A percentile compares a stretch with the other conserved stretches of the same genome.
phyloP scores from a whole-genome alignment of 35 echinoderm and acorn worm species.

The Stichopus chloronotus region DNA sequence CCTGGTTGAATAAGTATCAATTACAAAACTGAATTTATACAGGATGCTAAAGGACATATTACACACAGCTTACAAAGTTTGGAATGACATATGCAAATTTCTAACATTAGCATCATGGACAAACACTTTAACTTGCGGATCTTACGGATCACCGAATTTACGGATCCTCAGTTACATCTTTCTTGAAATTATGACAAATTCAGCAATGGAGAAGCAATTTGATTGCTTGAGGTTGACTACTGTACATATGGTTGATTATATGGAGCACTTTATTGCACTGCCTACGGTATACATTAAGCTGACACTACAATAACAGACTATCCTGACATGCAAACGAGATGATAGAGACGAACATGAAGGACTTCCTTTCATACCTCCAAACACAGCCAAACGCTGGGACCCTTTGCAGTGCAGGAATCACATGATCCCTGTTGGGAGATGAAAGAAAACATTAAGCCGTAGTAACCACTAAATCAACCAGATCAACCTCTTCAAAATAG shows the following conservation, averaged over 20 bases:
- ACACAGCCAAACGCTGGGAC: conserved; percentile 80
- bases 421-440: conserved; percentile 64
- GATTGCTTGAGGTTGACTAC: background rate
- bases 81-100: no score
- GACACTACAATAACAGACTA: background rate
- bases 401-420: conserved; percentile 61
- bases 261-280: background rate
- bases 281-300: background rate
- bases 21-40: no score
- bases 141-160: no score
- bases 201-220: background rate
- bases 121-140: no score
- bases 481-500: no score
- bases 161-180: no score
- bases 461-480: no score
- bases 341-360: background rate
- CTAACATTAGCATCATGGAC: no score
- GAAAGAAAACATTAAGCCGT: background rate
- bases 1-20: no score
- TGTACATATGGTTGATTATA: background rate
- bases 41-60: no score
- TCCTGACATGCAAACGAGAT: background rate
- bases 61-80: no score
- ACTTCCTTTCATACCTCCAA: conserved; percentile 56
- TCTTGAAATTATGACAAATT: background rate